Evolutionary conservation across 2,113 vertebrate species (phyloP).

Genomic region (Genyomyrus donnyi): DNA sequence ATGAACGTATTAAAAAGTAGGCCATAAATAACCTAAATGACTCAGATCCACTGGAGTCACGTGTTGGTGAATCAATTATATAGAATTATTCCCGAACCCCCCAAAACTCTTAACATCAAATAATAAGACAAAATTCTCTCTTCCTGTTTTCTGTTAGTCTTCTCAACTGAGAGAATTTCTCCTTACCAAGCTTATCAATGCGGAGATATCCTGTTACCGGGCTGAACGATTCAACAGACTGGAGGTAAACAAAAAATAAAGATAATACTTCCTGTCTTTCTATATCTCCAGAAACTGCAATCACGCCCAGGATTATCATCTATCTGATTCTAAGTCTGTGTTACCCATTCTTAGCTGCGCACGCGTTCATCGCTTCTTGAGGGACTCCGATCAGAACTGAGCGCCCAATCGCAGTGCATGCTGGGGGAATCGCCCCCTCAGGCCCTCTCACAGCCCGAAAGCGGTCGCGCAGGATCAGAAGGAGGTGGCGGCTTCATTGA

Average conservation of each 20-base stretch:
- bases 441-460: slow-evolving; percentile 39
- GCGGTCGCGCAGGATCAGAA: slow-evolving; percentile 53
- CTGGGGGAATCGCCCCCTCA: slow-evolving; percentile 57
- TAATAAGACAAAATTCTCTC: slow-evolving; percentile 5
- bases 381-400: slow-evolving; percentile 71
- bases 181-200: slow-evolving; percentile 82
- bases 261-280: neutral
- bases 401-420: slow-evolving; percentile 72
- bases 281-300: neutral
- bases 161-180: slow-evolving; percentile 76
- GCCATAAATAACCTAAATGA: neutral
- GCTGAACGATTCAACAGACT: slow-evolving; percentile 77
- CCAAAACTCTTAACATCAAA: neutral
- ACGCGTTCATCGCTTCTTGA: slow-evolving; percentile 78
- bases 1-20: neutral
- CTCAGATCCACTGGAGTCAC: neutral
- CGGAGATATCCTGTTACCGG: slow-evolving; percentile 80
- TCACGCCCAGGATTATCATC: neutral
- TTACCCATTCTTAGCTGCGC: slow-evolving; percentile 58
- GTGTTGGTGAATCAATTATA: too few relatives aligned
- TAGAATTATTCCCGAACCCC: too few relatives aligned
- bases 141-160: slow-evolving; percentile 46
- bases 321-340: neutral
- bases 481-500: slow-evolving; percentile 81
- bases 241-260: slow-evolving; percentile 56